Evolutionary conservation across 2,888 invertebrate genomes (phyloP), one percentile per base, ranked within the genome.

Genomic region (Gortyna flavago): DNA sequence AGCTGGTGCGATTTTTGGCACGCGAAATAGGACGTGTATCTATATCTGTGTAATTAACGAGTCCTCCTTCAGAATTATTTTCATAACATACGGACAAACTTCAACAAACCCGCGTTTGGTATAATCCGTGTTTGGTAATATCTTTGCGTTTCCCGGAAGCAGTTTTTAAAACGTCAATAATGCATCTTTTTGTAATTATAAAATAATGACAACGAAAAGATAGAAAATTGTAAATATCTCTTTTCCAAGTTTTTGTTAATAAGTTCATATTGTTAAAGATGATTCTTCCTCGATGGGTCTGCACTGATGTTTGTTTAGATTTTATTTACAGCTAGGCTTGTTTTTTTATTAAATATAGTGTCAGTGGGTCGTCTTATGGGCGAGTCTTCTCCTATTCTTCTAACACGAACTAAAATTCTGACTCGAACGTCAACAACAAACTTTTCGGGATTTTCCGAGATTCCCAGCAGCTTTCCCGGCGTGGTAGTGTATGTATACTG

Each of bases 51-150:
- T 48, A 25, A 51, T 13, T 5, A 51, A 41, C 25, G 1, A 25
- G 18, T 51, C 16, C n/a, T 35, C 32, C 16, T 35, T 11, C 35
- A 0, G 21, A 68, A 38, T 51, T 67, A n/a, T 77, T 77, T 62
- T 44, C 77, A 77, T 61, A 69, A 77, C 51, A 77, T 9, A 21
- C 21, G 29, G n/a, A 4, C 8, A 7, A 51, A 54, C 11, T 41
- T 77, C 51, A 41, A 51, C n/a, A 48, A 44, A 71, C 29, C 13
- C 21, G 18, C 48, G 69, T 41, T 51, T 48, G 21, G 6, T 35
- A 9, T 18, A 25, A 32, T 32, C 7, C 13, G 2, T 32, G 64
- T 68, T 70, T 9, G 25, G 4, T 25, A 61, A 51, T n/a, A 68
- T n/a, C 1, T 61, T 18, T 16, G 1, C n/a, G 1, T 51, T 77